These are phyloP conservation scores for Callospermophilus lateralis DNA, from an alignment of 2,113 vertebrate species.

Conservation along the genomic window DNA sequence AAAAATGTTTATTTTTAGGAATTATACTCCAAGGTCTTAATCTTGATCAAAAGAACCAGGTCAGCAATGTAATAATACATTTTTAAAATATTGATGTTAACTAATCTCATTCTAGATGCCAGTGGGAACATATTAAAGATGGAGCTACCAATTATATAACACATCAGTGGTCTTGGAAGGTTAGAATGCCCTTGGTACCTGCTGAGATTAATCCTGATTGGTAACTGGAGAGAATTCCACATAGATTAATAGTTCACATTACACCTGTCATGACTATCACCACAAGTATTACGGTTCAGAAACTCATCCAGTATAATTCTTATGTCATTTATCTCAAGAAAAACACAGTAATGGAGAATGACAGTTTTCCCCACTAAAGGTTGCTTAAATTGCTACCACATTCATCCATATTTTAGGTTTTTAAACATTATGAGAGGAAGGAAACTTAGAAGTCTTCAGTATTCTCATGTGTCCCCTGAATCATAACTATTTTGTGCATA, in stretches of 20 bases:
- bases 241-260: constrained; percentile 75
- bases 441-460: background rate
- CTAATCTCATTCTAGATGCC: background rate
- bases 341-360: background rate
- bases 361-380: background rate
- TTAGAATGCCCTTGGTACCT: constrained; percentile 70
- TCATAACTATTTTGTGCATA: background rate
- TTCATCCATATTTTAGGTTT: constrained; percentile 41
- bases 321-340: constrained; percentile 40
- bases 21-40: background rate
- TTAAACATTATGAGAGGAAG: background rate
- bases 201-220: constrained; percentile 72
- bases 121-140: constrained; percentile 7
- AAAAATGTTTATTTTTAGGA: constrained; percentile 8
- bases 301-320: constrained; percentile 41
- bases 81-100: constrained; percentile 63
- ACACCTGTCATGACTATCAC: constrained; percentile 57
- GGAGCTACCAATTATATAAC: constrained; percentile 27
- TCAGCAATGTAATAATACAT: background rate
- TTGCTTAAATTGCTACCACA: background rate
- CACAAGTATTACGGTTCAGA: background rate
- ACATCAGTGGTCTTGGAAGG: constrained; percentile 66
- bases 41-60: background rate
- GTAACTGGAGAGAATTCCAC: constrained; percentile 73
- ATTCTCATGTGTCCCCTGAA: background rate